phyloP scores from a whole-genome alignment of 2,113 vertebrate genomes.

The Peromyscus maniculatus region DNA sequence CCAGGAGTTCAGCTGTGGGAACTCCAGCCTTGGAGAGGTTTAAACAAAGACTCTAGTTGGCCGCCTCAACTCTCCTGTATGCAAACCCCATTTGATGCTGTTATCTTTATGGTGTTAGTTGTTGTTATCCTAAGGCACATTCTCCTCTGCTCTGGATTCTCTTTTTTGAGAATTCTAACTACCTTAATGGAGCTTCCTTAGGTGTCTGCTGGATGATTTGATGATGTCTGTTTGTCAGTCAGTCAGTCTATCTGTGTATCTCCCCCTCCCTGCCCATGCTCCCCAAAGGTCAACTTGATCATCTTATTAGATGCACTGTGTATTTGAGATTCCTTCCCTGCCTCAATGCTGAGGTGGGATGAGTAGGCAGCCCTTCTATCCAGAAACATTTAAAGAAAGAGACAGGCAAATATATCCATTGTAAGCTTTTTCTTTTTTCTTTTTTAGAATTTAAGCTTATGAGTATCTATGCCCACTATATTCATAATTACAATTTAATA shows the following conservation, averaged over 20 bases:
- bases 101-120: background rate
- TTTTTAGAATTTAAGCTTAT: constrained; percentile 90
- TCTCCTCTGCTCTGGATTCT: too few species aligned
- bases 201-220: background rate
- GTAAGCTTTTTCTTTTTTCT: constrained; percentile 88
- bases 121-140: background rate
- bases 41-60: background rate
- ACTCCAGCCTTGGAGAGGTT: background rate
- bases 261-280: background rate
- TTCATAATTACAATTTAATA: constrained; percentile 92
- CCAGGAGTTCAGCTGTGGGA: background rate
- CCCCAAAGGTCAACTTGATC: background rate
- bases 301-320: background rate
- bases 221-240: background rate
- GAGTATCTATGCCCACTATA: constrained; percentile 91
- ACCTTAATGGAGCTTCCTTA: background rate
- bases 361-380: background rate
- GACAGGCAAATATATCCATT: constrained; percentile 82
- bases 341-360: background rate
- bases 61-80: background rate
- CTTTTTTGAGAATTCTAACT: background rate
- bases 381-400: constrained; percentile 81
- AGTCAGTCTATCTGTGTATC: background rate
- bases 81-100: background rate
- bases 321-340: background rate